A percentile compares a stretch with the other conserved stretches of the same genome.
phyloP scores from a whole-genome alignment of 2,113 vertebrate species.

The Eulemur macaco region DNA sequence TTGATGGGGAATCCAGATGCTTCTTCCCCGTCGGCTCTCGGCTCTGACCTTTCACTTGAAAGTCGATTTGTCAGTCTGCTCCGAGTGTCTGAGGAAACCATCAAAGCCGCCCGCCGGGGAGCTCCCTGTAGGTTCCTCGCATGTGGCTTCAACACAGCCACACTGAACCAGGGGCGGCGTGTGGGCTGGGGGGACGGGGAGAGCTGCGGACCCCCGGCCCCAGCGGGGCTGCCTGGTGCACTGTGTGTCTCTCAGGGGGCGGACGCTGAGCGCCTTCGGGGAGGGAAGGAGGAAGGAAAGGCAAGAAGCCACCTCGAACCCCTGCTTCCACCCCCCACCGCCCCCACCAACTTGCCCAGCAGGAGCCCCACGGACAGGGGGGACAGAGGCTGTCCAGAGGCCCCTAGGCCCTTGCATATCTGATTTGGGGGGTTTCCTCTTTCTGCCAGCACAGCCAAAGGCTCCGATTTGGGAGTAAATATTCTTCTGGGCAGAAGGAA shows the following conservation, averaged over 20 bases:
- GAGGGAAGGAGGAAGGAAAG: neutral
- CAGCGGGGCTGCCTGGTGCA: neutral
- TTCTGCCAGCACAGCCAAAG: neutral
- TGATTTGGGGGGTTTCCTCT: neutral
- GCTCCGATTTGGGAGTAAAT: neutral
- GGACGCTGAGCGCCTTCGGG: neutral
- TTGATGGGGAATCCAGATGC: slow-evolving; percentile 87
- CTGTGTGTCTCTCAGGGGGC: neutral
- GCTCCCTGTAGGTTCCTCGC: slow-evolving; percentile 65
- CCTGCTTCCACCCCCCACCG: neutral
- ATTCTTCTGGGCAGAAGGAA: neutral
- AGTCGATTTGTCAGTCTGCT: slow-evolving; percentile 87
- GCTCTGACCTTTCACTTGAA: slow-evolving; percentile 85
- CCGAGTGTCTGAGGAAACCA: slow-evolving; percentile 84
- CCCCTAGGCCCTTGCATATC: neutral
- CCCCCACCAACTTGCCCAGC: neutral
- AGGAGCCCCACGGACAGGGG: neutral
- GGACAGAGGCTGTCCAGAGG: no score
- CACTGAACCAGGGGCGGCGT: neutral
- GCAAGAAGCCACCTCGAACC: neutral
- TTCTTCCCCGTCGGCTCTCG: slow-evolving; percentile 77
- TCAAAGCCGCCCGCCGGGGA: slow-evolving; percentile 81
- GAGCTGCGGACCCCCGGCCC: neutral
- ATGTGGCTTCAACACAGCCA: slow-evolving; percentile 44
- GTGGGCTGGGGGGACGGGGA: neutral